Base-by-base conservation (phyloP, 2,797 vertebrate genomes). In the Scleropages formosus region DNA sequence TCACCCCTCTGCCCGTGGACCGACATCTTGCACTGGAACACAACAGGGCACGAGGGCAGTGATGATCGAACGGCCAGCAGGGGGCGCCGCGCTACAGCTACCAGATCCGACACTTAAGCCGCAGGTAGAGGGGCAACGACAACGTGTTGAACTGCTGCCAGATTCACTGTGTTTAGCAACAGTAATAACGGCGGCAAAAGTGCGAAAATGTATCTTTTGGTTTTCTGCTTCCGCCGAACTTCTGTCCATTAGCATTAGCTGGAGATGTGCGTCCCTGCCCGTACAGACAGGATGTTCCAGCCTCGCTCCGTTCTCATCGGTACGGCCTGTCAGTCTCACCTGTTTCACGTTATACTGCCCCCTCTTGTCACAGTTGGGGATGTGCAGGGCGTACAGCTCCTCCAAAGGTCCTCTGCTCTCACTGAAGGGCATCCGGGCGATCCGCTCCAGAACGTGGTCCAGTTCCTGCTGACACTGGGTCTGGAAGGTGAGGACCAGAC, bases 271-370 rank as follows among this genome's bases (percentile, higher is more conserved):
- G n/a, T n/a, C n/a, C n/a, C n/a, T n/a, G n/a, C n/a, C n/a, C n/a
- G n/a, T n/a, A n/a, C n/a, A n/a, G n/a, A n/a, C n/a, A n/a, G n/a
- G n/a, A n/a, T n/a, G n/a, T n/a, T n/a, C n/a, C n/a, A n/a, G n/a
- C n/a, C n/a, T n/a, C n/a, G n/a, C n/a, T n/a, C n/a, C n/a, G n/a
- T n/a, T n/a, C n/a, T n/a, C n/a, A 39, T 9, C n/a, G n/a, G 64
- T n/a, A 67, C 15, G 27, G 46, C n/a, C 47, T 70, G n/a, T 46
- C 56, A 31, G 60, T 11, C 85, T 87, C 83, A 95, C 96, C 95
- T 99, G 96, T 85, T 99, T 99, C 80, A 95, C 91, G 84, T 98
- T 98, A 88, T 97, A 98, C 69, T 93, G 87, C 78, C 96, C 96
- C 0, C 92, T 87, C 82, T 91, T 94, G 93, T 98, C 96, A 53